Evolutionary conservation across 2,113 vertebrate species (phyloP).

Genomic region (Trematomus loennbergii): DNA sequence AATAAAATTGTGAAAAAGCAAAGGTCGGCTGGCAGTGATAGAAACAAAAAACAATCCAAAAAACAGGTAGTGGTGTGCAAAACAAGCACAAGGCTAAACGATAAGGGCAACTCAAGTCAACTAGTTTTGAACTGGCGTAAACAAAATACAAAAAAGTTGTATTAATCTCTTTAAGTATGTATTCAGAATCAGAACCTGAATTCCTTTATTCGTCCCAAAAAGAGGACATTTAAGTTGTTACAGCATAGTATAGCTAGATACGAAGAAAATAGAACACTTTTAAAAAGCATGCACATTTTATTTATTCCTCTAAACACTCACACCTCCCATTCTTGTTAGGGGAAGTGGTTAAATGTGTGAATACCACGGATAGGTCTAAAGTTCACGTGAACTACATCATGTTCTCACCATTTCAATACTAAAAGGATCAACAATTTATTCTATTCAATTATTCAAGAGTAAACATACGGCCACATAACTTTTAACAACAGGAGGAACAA

Average conservation of each 20-base stretch:
- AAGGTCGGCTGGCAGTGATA: neutral
- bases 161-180: no score
- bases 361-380: neutral
- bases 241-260: neutral
- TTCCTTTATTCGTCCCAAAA: no score
- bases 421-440: neutral
- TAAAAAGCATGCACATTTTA: neutral
- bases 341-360: neutral
- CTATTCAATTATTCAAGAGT: neutral
- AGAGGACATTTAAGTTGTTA: no score
- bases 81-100: neutral
- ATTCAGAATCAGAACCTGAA: no score
- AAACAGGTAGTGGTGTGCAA: no score
- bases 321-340: neutral
- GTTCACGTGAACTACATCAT: neutral
- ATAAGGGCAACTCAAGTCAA: no score
- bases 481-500: neutral
- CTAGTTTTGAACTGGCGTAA: no score
- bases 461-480: neutral
- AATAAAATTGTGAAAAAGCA: neutral
- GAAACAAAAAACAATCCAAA: no score
- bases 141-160: no score
- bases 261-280: neutral
- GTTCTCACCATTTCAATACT: neutral
- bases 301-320: no score